phyloP scores from a whole-genome alignment of 2,888 invertebrate genomes.

The Argynnis bischoffii region DNA sequence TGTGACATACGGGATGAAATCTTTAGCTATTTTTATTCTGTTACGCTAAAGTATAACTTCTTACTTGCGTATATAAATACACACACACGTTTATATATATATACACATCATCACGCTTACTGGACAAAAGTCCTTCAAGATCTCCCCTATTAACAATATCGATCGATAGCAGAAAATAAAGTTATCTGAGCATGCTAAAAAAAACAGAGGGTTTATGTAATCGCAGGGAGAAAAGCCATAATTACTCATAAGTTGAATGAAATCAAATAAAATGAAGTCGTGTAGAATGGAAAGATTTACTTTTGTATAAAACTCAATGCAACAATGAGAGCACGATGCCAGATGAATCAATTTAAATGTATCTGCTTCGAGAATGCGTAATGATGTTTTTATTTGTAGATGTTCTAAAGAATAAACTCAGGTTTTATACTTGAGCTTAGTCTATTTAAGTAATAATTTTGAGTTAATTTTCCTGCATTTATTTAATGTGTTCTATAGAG shows the following conservation, averaged over 20 bases:
- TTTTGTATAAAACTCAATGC: slow-evolving; percentile 29
- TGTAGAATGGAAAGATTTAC: slow-evolving; percentile 27
- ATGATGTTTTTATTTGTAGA: slow-evolving; percentile 3
- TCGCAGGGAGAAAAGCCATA: slow-evolving; percentile 29
- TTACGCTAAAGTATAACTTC: too few relatives aligned
- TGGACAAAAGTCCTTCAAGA: too few relatives aligned
- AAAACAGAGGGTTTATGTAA: slow-evolving; percentile 30
- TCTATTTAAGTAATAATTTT: background rate
- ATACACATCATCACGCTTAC: too few relatives aligned
- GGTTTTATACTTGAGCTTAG: too few relatives aligned
- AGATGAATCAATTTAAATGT: slow-evolving; percentile 36
- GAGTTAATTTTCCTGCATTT: background rate
- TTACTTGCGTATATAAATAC: too few relatives aligned
- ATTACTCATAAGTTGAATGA: slow-evolving; percentile 41
- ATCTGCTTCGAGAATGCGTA: slow-evolving; percentile 19
- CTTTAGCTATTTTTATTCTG: too few relatives aligned
- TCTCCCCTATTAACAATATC: too few relatives aligned
- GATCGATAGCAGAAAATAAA: too few relatives aligned
- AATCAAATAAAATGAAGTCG: slow-evolving; percentile 31
- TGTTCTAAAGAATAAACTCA: background rate
- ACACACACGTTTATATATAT: too few relatives aligned
- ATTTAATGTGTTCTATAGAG: background rate
- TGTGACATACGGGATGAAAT: too few relatives aligned
- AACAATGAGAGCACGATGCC: slow-evolving; percentile 22
- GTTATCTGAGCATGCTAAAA: background rate